Evolutionary conservation across 2,888 invertebrate species (phyloP).

Genomic region (Drosophila borborema): DNA sequence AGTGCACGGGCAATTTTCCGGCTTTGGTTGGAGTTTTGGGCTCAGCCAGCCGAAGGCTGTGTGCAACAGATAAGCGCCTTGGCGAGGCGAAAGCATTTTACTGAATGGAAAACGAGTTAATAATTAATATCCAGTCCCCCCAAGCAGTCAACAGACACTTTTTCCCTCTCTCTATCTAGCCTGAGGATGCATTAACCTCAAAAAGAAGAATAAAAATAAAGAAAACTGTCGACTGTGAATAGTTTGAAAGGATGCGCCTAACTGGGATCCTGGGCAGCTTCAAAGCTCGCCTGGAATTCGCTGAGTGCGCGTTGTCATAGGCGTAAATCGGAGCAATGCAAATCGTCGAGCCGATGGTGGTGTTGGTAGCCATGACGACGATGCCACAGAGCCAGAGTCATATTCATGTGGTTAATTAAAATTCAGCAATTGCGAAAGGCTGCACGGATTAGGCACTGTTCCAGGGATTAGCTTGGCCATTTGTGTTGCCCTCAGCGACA

Average conservation of each 20-base stretch:
- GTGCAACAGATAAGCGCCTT: constrained; percentile 72
- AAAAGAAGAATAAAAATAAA: constrained; percentile 35
- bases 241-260: constrained; percentile 11
- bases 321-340: constrained; percentile 24
- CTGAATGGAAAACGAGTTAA: constrained; percentile 70
- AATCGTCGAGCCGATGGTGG: background rate
- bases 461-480: constrained; percentile 44
- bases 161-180: constrained; percentile 38
- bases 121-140: constrained; percentile 74
- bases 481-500: constrained; percentile 14
- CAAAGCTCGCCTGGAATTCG: background rate
- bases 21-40: constrained; percentile 24
- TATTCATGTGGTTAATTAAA: constrained; percentile 71
- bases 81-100: constrained; percentile 25
- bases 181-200: constrained; percentile 79
- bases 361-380: constrained; percentile 20
- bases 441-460: constrained; percentile 55
- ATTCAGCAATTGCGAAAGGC: constrained; percentile 57
- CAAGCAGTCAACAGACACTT: constrained; percentile 53
- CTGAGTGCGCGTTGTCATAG: constrained; percentile 46
- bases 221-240: constrained; percentile 10
- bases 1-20: constrained; percentile 12
- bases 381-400: constrained; percentile 19
- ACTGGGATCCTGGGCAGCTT: background rate
- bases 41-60: constrained; percentile 51